Percentiles rank a stretch among this genome's conserved stretches.
Evolutionary conservation across 2,888 invertebrate species (phyloP).

Genomic region (Cantharis flavilabris): DNA sequence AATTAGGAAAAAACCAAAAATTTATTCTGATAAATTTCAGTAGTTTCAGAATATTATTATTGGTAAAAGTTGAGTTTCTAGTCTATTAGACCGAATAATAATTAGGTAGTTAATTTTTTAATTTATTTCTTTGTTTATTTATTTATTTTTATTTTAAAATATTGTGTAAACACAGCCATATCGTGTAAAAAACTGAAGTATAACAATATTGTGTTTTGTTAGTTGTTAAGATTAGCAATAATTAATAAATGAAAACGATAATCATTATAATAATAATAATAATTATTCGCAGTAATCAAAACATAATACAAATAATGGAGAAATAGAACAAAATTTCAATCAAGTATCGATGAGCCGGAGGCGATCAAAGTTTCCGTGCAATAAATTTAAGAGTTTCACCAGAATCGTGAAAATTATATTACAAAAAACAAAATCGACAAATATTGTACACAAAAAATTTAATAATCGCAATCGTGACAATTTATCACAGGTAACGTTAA

Average conservation of each 20-base stretch:
- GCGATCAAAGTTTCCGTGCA: background rate
- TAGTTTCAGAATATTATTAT: too few species aligned
- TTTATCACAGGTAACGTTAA: background rate
- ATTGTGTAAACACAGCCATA: background rate
- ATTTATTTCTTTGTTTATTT: background rate
- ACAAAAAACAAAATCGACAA: background rate
- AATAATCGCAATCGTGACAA: background rate
- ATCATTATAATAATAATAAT: background rate
- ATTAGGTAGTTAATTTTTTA: too few species aligned
- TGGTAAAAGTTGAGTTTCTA: too few species aligned
- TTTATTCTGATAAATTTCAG: too few species aligned
- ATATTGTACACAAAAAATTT: background rate
- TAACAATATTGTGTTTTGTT: background rate
- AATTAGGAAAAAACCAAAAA: too few species aligned
- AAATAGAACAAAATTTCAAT: background rate
- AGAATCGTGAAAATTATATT: background rate
- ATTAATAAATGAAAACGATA: background rate
- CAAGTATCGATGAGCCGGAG: background rate
- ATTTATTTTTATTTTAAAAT: background rate
- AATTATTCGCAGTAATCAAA: background rate
- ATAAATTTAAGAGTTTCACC: background rate
- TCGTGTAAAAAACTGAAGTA: background rate
- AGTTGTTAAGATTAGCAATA: background rate
- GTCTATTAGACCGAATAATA: too few species aligned
- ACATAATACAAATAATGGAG: background rate